phyloP scores from a whole-genome alignment of 2,888 invertebrate genomes.

The Caenorhabditis angaria region DNA sequence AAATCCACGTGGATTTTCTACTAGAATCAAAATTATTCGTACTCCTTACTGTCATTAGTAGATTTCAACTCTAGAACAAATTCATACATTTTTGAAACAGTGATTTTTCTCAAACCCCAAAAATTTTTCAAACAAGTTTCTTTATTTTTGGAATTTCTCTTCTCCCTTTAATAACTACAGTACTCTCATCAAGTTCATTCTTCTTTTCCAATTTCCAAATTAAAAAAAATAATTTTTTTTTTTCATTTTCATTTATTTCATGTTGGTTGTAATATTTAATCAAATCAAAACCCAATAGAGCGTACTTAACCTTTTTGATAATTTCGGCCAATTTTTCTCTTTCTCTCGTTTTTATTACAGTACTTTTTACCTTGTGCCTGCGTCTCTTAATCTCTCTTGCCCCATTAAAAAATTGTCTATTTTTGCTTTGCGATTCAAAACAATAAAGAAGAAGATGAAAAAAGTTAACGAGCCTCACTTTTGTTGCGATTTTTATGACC shows the following conservation, averaged over 20 bases:
- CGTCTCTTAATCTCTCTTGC: slow-evolving; percentile 11
- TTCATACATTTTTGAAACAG: neutral
- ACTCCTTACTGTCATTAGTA: too few species aligned
- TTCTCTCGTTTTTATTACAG: slow-evolving; percentile 5
- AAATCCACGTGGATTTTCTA: too few species aligned
- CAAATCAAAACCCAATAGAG: slow-evolving; percentile 25
- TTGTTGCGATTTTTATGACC: slow-evolving; percentile 16
- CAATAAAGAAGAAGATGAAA: slow-evolving; percentile 11
- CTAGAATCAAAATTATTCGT: too few species aligned
- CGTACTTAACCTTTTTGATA: slow-evolving; percentile 43
- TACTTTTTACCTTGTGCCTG: slow-evolving; percentile 5
- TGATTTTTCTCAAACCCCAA: neutral
- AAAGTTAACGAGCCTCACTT: slow-evolving; percentile 47
- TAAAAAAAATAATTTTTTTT: neutral
- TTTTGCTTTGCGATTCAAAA: neutral
- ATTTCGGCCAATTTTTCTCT: slow-evolving; percentile 31
- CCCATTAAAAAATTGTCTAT: slow-evolving; percentile 10
- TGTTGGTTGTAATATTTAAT: slow-evolving; percentile 29
- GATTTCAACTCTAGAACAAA: too few species aligned
- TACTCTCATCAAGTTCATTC: neutral
- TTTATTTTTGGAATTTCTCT: neutral
- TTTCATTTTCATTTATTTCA: slow-evolving; percentile 13
- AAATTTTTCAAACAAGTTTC: too few species aligned
- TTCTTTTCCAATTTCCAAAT: neutral
- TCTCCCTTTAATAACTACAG: neutral